Evolutionary conservation across 2,888 invertebrate species (phyloP), one percentile per base, ranked within the genome.

Genomic region (Enoplolaimus lenunculus): DNA sequence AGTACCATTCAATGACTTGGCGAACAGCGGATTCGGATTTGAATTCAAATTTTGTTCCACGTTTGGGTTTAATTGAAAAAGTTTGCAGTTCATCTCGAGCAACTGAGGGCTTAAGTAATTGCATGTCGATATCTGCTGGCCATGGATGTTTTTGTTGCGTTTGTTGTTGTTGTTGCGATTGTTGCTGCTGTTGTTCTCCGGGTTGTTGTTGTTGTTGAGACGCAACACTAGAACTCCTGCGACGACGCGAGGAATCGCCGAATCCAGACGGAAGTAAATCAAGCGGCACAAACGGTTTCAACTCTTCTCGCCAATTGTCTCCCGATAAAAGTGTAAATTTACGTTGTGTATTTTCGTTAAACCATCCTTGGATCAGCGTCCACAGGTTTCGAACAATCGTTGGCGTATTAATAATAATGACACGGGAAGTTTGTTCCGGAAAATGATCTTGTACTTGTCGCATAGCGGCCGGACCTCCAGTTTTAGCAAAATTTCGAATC

Each of bases 1-100:
- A 45, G 45, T 45, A 45, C 45, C 45, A 45, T 45, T 45, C 45
- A n/a, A n/a, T n/a, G n/a, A n/a, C n/a, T n/a, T n/a, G n/a, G n/a
- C n/a, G n/a, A n/a, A n/a, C n/a, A n/a, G n/a, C n/a, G n/a, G n/a
- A n/a, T n/a, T n/a, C n/a, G n/a, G n/a, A n/a, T n/a, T n/a, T 45
- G 21, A 45, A 45, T 45, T 45, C 45, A 21, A 45, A 45, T 45
- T 45, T 45, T 13, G 7, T 45, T n/a, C n/a, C n/a, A n/a, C n/a
- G n/a, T 45, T 45, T 45, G 7, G 45, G 45, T 21, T 45, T 45
- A 45, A 45, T 45, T 21, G 7, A 7, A 45, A 45, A 13, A 13
- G 45, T 13, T 45, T 21, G 7, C 45, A 45, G 45, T 21, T 7
- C 7, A 21, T 45, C 21, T 45, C 21, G 7, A 13, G 45, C 45